Base-by-base conservation (phyloP, 1,140 invertebrate species). In the Caerostris darwini region DNA sequence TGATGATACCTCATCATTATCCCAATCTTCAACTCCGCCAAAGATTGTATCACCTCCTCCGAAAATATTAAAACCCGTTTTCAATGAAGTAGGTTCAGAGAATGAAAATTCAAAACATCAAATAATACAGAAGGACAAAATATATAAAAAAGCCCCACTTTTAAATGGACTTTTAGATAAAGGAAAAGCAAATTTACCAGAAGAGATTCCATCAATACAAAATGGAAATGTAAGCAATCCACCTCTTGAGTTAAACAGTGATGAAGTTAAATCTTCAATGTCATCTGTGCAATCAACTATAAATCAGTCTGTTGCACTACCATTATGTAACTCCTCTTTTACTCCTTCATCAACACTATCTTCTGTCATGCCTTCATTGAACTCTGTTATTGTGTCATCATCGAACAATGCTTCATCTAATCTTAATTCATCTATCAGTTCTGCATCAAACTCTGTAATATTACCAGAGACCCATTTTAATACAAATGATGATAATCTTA, bases 121-220 rank as follows among this genome's bases (percentile, higher is more conserved):
- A 50, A 57, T 88, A 57, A 7, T 64, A 71, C 83, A 77, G 14
- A 94, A 82, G 82, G 94, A 92, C 17, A 94, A 94, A 88, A 82
- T 94, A 3, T 94, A 50, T 61, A 95, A 95, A 64, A 93, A 87
- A 67, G 95, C 95, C 10, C 95, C 95, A 12, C 89, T 95, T 71
- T 92, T 95, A 61, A 95, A 95, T 90, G 95, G 95, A 17, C 85
- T 95, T 17, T 85, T 95, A 58, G 95, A 95, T 91, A 95, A 95
- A 94, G 95, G 94, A 6, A 95, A 95, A 94, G 50, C 95, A 19
- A 82, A 92, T n/a, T 59, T 90, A 50, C 17, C 91, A 7, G 59
- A 12, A 57, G 94, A 94, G 12, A 6, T 87, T 7, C 77, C 81
- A 50, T 34, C 58, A 86, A 50, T 94, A 10, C 93, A 94, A 56